phyloP scores from a whole-genome alignment of 2,888 invertebrate genomes.

The Synanthedon vespiformis region DNA sequence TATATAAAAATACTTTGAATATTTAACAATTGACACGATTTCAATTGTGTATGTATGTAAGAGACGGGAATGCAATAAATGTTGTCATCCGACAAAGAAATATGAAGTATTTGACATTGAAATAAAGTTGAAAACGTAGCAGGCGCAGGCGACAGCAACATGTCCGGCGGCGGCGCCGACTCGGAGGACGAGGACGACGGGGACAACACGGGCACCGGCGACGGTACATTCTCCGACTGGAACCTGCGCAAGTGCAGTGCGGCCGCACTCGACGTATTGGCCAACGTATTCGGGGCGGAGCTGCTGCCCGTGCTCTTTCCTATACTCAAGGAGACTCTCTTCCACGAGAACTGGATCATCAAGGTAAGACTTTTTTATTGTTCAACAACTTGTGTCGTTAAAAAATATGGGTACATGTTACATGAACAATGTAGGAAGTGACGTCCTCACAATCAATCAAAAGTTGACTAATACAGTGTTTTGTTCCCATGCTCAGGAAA shows the following conservation, averaged over 20 bases:
- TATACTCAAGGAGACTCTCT: slow-evolving; percentile 95
- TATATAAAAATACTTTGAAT: no score
- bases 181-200: slow-evolving; percentile 81
- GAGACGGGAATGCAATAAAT: no score
- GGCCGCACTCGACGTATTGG: slow-evolving; percentile 95
- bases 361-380: slow-evolving; percentile 75
- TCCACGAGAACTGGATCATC: slow-evolving; percentile 96
- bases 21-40: no score
- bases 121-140: slow-evolving; percentile 15
- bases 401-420: neutral
- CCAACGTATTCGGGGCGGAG: slow-evolving; percentile 96
- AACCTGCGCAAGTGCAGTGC: slow-evolving; percentile 98
- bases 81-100: no score
- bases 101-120: no score
- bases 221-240: slow-evolving; percentile 95
- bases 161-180: slow-evolving; percentile 70
- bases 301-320: slow-evolving; percentile 94
- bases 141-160: slow-evolving; percentile 67
- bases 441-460: no score
- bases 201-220: slow-evolving; percentile 86
- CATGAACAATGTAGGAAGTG: no score
- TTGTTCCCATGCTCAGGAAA: slow-evolving; percentile 66
- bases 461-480: no score
- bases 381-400: slow-evolving; percentile 13
- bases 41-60: no score